Evolutionary conservation across 2,113 vertebrate genomes (phyloP).

Genomic region (Taurulus bubalis): DNA sequence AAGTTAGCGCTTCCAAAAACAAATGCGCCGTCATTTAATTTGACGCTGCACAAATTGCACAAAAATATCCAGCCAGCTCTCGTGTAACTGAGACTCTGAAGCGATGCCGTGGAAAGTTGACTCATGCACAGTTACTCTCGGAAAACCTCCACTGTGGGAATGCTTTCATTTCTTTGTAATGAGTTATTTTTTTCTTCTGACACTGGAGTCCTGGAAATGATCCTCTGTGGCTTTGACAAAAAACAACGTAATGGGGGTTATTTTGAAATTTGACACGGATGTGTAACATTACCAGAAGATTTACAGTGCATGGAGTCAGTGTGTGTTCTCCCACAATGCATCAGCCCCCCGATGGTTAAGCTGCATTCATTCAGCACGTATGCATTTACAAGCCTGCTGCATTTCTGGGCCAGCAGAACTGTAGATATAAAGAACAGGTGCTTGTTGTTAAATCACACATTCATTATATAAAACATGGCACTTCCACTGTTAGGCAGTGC

Average conservation of each 20-base stretch:
- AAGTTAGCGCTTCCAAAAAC: not conserved
- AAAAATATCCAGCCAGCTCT: not conserved
- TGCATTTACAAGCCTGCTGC: not conserved
- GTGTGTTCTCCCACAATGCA: not conserved
- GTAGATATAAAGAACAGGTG: constrained; percentile 13
- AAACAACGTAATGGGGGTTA: not conserved
- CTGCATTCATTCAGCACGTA: not conserved
- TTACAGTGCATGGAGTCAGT: not conserved
- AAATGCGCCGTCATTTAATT: constrained; percentile 1
- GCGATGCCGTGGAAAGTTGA: not conserved
- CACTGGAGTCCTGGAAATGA: not conserved
- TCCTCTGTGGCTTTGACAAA: not conserved
- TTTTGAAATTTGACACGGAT: not conserved
- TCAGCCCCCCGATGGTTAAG: not conserved
- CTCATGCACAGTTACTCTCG: not conserved
- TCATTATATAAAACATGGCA: not conserved
- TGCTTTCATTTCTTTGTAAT: not conserved
- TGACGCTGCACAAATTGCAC: not conserved
- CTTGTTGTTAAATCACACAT: constrained; percentile 13
- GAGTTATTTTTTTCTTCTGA: not conserved
- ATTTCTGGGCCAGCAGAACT: not conserved
- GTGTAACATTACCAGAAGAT: not conserved
- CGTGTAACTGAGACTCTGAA: not conserved
- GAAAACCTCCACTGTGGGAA: not conserved
- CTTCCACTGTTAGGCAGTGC: not conserved